Evolutionary conservation across 2,888 invertebrate species (phyloP).

Genomic region (Cistogaster globosa): DNA sequence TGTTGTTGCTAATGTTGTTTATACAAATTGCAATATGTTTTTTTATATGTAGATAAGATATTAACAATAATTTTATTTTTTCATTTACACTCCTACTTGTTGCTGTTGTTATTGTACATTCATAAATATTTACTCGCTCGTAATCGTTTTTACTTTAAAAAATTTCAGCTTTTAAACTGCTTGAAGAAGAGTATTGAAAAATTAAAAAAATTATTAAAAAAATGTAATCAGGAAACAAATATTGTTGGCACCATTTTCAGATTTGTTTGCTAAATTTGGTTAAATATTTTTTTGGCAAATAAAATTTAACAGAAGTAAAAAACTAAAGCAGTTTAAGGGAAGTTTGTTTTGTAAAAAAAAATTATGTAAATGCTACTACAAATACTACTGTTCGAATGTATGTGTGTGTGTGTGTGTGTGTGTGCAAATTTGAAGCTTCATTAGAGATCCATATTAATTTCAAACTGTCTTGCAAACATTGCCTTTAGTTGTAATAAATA

Average conservation of each 20-base stretch:
- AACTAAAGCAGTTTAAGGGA: slow-evolving; percentile 42
- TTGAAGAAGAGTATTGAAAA: neutral
- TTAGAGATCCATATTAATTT: neutral
- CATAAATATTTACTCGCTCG: slow-evolving; percentile 37
- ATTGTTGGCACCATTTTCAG: slow-evolving; percentile 51
- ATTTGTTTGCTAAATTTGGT: slow-evolving; percentile 3
- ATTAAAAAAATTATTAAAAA: neutral
- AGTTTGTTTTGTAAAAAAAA: neutral
- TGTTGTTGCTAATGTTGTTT: slow-evolving; percentile 9
- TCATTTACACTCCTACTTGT: slow-evolving; percentile 29
- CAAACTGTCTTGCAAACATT: too few relatives aligned
- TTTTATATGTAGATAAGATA: slow-evolving; percentile 64
- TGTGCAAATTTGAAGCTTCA: neutral
- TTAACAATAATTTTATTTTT: slow-evolving; percentile 33
- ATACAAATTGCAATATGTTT: slow-evolving; percentile 23
- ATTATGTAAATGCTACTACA: slow-evolving; percentile 8
- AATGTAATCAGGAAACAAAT: slow-evolving; percentile 44
- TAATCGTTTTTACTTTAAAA: neutral
- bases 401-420: too few relatives aligned
- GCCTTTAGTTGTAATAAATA: too few relatives aligned
- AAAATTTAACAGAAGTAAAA: slow-evolving; percentile 6
- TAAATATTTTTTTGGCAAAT: slow-evolving; percentile 47
- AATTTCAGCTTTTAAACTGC: neutral
- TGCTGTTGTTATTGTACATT: neutral
- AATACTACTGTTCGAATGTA: neutral